phyloP scores from a whole-genome alignment of 2,113 vertebrate genomes.

The Salvelinus sp. region DNA sequence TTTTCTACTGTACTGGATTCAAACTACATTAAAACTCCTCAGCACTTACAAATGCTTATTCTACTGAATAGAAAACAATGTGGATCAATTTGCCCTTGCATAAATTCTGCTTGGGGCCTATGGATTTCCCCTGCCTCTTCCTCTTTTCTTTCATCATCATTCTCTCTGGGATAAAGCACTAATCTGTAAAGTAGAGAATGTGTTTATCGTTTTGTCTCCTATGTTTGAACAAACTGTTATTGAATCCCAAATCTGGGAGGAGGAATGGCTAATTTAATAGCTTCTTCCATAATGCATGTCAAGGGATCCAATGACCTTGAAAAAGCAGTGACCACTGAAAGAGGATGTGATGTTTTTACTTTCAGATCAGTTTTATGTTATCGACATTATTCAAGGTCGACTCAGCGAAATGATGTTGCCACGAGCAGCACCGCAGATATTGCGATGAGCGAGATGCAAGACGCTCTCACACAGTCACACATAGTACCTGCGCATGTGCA shows the following conservation, averaged over 20 bases:
- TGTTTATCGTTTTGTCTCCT: constrained; percentile 11
- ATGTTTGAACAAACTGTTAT: constrained; percentile 27
- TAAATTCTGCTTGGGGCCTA: constrained; percentile 26
- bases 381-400: too few species aligned
- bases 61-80: constrained; percentile 27
- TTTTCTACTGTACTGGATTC: constrained; percentile 21
- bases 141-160: constrained; percentile 10
- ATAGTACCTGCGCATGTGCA: too few species aligned
- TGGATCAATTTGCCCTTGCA: constrained; percentile 21
- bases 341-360: background rate
- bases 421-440: too few species aligned
- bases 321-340: background rate
- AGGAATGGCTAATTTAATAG: background rate
- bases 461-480: too few species aligned
- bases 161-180: constrained; percentile 22
- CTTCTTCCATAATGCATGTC: background rate
- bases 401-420: too few species aligned
- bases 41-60: constrained; percentile 37
- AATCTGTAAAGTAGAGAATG: constrained; percentile 3
- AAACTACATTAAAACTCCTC: constrained; percentile 35
- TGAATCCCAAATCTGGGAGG: constrained; percentile 1
- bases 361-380: too few species aligned
- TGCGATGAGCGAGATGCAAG: too few species aligned
- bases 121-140: background rate
- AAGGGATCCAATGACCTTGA: constrained; percentile 3